Base-by-base conservation (phyloP, 2,113 vertebrate species). In the Nycticryphes semicollaris region DNA sequence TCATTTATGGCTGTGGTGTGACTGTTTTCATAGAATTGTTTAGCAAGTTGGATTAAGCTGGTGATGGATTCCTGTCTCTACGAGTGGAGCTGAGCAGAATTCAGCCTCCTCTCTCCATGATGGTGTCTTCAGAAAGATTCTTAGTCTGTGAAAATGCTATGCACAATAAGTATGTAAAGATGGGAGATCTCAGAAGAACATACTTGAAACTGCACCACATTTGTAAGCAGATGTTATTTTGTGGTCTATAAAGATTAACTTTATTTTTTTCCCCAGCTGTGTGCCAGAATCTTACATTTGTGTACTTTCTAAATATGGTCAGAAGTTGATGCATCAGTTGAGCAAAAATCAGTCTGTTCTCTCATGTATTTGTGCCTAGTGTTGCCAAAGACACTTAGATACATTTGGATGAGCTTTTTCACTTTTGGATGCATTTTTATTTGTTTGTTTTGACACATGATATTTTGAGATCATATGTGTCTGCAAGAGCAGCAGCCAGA, bases 141-240 rank as follows among this genome's bases (percentile, higher is more conserved):
- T 31, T 56, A 24, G 59, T 63, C 67, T 93, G 28, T 84, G 56
- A 47, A 94, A 75, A 78, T 15, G 16, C 18, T 66, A 10, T 69
- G 63, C n/a, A 6, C 30, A 57, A 1, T 47, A 67, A 90, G 31
- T 77, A 18, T 59, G 59, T 87, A 30, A 80, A 87, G 88, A 96
- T 76, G 80, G 45, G 45, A 92, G 47, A 68, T 84, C 54, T 88
- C 51, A 72, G 27, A 93, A 62, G 69, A 81, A 53, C 28, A 9
- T 68, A 59, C 28, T 93, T 90, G 60, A 92, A 95, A 92, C 89
- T 94, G 69, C 37, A 81, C 66, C 70, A 50, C 77, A 76, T 84
- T 79, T 93, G 64, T 90, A 84, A 92, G 80, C 80, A 93, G 94
- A 96, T 92, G 88, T 73, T 92, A 67, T 75, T 95, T 64, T 92